A percentile compares a stretch with the other conserved stretches of the same genome.
phyloP scores from a whole-genome alignment of 1,140 invertebrate genomes.

The Psilanteris sp. region DNA sequence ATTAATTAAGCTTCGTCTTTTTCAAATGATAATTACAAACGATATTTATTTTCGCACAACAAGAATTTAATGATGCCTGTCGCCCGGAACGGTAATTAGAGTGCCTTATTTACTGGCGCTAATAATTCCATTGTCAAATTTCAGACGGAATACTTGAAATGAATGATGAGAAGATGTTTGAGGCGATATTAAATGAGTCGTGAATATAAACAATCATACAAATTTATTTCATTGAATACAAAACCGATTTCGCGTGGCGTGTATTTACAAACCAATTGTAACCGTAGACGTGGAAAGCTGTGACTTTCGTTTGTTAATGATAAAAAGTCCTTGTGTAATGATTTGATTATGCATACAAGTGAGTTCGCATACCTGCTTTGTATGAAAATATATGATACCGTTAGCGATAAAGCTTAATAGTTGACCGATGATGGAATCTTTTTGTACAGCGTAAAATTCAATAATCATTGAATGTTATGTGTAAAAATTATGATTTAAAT shows the following conservation, averaged over 20 bases:
- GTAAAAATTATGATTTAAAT: too few relatives aligned
- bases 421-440: too few relatives aligned
- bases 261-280: not conserved
- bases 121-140: slow-evolving; percentile 26
- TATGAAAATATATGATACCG: too few relatives aligned
- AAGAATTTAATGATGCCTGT: slow-evolving; percentile 16
- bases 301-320: too few relatives aligned
- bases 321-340: too few relatives aligned
- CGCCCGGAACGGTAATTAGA: slow-evolving; percentile 1
- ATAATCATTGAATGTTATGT: too few relatives aligned
- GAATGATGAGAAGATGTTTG: slow-evolving; percentile 3
- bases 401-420: too few relatives aligned
- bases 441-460: too few relatives aligned
- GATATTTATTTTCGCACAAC: slow-evolving; percentile 26
- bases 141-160: slow-evolving; percentile 11
- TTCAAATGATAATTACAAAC: slow-evolving; percentile 16
- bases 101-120: slow-evolving; percentile 18
- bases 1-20: slow-evolving; percentile 29
- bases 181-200: slow-evolving; percentile 9
- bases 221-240: slow-evolving; percentile 29
- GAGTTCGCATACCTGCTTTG: too few relatives aligned
- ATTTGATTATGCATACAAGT: too few relatives aligned
- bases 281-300: too few relatives aligned
- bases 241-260: not conserved
- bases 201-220: slow-evolving; percentile 16